These are phyloP conservation scores for Genyomyrus donnyi DNA, from an alignment of 2,113 vertebrate genomes.

Conservation along the genomic window DNA sequence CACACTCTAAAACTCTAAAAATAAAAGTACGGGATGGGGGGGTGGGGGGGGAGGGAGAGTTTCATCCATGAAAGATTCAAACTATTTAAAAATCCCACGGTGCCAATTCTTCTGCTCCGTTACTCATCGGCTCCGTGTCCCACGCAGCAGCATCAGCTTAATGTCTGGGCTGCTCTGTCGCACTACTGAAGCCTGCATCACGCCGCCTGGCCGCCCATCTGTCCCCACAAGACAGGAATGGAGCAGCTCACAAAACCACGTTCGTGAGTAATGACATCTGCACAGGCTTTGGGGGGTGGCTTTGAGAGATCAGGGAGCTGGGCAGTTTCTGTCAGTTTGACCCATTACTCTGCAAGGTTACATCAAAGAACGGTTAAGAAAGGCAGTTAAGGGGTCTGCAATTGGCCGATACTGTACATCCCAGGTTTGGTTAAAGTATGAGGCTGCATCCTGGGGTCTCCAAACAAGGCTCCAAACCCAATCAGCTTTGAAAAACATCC, in stretches of 20 bases:
- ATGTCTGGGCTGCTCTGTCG: background rate
- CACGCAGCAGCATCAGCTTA: background rate
- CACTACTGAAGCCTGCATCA: background rate
- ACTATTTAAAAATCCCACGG: conserved; percentile 3
- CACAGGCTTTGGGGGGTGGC: background rate
- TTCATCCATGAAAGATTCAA: background rate
- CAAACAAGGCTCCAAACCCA: background rate
- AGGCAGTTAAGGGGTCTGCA: background rate
- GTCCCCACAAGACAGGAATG: background rate
- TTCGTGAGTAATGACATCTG: background rate
- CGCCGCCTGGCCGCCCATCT: background rate
- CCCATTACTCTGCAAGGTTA: background rate
- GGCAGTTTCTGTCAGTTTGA: background rate
- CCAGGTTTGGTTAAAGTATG: background rate
- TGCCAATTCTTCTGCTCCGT: background rate
- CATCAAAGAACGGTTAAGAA: background rate
- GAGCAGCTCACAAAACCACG: background rate
- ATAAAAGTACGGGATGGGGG: background rate
- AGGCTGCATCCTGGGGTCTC: background rate
- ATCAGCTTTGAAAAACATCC: background rate
- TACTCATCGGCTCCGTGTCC: background rate
- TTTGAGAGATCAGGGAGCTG: background rate
- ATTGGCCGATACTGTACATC: background rate
- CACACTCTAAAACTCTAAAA: conserved; percentile 5
- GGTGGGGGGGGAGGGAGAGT: too few relatives aligned